Conservation (phyloP, 1,140 invertebrate species). For the Acromyrmex echinatior region DNA sequence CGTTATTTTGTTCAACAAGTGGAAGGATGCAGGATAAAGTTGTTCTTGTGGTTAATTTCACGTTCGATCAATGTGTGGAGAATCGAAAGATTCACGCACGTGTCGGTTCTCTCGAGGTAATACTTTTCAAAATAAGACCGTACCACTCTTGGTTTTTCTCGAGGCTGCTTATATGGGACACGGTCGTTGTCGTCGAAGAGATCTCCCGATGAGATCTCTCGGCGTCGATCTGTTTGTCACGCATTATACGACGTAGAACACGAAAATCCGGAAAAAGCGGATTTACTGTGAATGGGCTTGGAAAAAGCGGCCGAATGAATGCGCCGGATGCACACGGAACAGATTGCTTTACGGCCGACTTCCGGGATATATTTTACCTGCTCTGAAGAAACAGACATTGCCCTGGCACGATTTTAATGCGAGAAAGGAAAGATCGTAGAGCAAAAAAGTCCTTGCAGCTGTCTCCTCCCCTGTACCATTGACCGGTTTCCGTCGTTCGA, state of each 20-base stretch:
- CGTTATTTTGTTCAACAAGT: not conserved
- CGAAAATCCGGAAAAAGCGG: conserved; percentile 73
- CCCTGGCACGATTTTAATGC: not conserved
- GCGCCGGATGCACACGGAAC: conserved; percentile 60
- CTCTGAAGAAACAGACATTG: not conserved
- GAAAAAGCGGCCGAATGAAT: conserved; percentile 54
- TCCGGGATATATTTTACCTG: conserved; percentile 70
- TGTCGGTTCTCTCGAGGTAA: conserved; percentile 23
- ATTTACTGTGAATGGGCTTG: conserved; percentile 58
- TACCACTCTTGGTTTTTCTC: not conserved
- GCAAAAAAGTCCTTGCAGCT: conserved; percentile 49
- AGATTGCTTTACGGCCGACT: conserved; percentile 72
- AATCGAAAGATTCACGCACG: conserved; percentile 35
- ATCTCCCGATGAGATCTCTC: not conserved
- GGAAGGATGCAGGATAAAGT: conserved; percentile 39
- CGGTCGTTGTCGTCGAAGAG: conserved; percentile 24
- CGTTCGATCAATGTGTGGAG: not conserved
- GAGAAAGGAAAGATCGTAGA: conserved; percentile 26
- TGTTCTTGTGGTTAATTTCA: conserved; percentile 47
- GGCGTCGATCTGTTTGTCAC: conserved; percentile 17
- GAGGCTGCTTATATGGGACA: conserved; percentile 26
- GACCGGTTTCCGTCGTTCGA: conserved; percentile 13
- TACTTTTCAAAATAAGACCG: conserved; percentile 39
- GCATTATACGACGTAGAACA: conserved; percentile 1
- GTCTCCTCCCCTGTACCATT: conserved; percentile 22